A percentile compares a stretch with the other conserved stretches of the same genome.
Evolutionary conservation across 1,140 invertebrate genomes (phyloP).

Genomic region (Drosophila aff.): DNA sequence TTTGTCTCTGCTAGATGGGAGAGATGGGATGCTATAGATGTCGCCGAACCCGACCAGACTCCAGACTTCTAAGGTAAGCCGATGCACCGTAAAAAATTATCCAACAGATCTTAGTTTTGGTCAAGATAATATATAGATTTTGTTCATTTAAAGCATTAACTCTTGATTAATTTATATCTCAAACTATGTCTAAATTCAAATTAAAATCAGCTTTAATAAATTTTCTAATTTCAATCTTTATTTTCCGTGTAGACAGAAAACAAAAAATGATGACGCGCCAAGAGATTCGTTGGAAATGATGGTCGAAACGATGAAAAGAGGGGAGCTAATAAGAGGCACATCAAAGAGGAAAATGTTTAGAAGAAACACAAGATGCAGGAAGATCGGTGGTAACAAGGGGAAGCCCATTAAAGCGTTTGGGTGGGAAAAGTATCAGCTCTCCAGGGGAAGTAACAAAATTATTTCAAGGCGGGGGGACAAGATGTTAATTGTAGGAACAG

Average conservation of each 20-base stretch:
- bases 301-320: constrained; percentile 15
- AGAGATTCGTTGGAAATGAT: constrained; percentile 24
- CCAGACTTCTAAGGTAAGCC: constrained; percentile 20
- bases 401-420: constrained; percentile 1
- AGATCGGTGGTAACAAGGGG: not conserved
- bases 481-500: constrained; percentile 5
- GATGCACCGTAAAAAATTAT: constrained; percentile 6
- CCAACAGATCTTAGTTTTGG: not conserved
- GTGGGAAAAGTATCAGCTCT: constrained; percentile 13
- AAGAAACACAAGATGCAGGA: constrained; percentile 9
- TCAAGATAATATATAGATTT: too few species aligned
- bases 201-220: not conserved
- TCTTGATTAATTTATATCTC: not conserved
- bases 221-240: not conserved
- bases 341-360: constrained; percentile 25
- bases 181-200: not conserved
- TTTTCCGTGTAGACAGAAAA: constrained; percentile 7
- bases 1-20: not conserved
- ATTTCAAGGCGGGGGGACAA: not conserved
- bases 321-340: constrained; percentile 20
- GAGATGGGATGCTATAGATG: constrained; percentile 26
- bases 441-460: not conserved
- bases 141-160: not conserved
- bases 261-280: constrained; percentile 16
- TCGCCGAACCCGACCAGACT: constrained; percentile 27